Percentiles rank a stretch among this genome's conserved stretches.
These are phyloP conservation scores for Phrynosoma platyrhinos DNA, from an alignment of 2,113 vertebrate genomes.

Conservation along the genomic window DNA sequence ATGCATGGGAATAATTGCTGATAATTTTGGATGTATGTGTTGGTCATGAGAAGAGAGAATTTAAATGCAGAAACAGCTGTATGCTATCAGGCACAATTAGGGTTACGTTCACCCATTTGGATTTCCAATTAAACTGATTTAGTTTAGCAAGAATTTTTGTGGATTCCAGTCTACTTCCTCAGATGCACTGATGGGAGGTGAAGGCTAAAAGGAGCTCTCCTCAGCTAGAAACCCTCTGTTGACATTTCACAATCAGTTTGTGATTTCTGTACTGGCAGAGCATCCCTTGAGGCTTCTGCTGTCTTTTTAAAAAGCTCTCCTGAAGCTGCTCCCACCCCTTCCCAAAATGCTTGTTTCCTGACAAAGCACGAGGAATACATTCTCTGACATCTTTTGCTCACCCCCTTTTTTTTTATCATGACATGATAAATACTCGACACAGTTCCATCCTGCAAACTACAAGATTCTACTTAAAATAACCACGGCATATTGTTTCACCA, in stretches of 20 bases:
- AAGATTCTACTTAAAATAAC: background rate
- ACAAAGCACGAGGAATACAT: background rate
- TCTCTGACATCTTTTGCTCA: background rate
- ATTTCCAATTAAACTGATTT: no score
- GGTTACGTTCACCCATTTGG: no score
- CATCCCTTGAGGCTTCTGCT: conserved; percentile 48
- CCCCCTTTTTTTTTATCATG: background rate
- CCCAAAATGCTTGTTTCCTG: conserved; percentile 15
- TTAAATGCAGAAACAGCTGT: no score
- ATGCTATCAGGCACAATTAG: no score
- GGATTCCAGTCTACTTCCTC: no score
- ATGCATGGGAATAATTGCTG: no score
- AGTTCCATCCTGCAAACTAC: background rate
- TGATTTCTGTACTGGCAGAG: conserved; percentile 38
- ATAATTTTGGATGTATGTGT: no score
- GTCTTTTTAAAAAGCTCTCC: conserved; percentile 51
- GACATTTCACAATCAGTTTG: conserved; percentile 42
- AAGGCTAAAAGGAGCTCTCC: background rate
- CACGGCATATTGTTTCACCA: background rate
- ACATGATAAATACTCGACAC: background rate
- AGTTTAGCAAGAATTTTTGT: no score
- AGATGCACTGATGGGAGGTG: conserved; percentile 7
- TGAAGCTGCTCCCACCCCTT: conserved; percentile 63
- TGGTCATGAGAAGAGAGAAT: no score
- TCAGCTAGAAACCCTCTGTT: conserved; percentile 33